Evolutionary conservation across 2,113 vertebrate species (phyloP), one percentile per base, ranked within the genome.

Genomic region (Pheucticus melanocephalus): DNA sequence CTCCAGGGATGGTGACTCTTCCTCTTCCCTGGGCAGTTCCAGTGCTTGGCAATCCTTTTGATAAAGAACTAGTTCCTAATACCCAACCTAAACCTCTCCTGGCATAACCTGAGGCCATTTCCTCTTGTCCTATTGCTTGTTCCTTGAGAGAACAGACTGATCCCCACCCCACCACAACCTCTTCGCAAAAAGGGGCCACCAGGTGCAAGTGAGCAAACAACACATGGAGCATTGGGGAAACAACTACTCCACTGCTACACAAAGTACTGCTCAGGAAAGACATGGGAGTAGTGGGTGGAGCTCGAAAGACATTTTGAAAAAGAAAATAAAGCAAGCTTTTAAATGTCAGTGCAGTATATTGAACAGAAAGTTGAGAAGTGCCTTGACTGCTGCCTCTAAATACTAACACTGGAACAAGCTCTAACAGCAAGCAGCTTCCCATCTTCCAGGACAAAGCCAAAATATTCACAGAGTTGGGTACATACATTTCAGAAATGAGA

Each of bases 221-320:
- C 0, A 2, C 0, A 0, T 2, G 51, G 37, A 53, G 33, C 14
- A 7, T 1, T 56, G 42, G 42, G 37, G n/a, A 70, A 53, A 61
- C 25, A 66, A 45, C 19, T 2, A 3, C 1, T 1, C 19, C 6
- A 57, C 61, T 48, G 27, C 31, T 42, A 50, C 30, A 40, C 27
- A 30, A 27, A 54, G 33, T 8, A 39, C 28, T 39, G 30, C 1
- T 63, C 47, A 53, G 71, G 33, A 86, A 59, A 79, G 33, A 33
- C 2, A 4, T 50, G 39, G 31, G 47, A 89, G 9, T 33, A 37
- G 50, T 40, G 42, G 37, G 5, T 56, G 16, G 37, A 66, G 33
- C 33, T 84, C 50, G 63, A 63, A 94, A 35, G 15, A 47, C 10
- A 45, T 51, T 40, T 14, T 79, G 48, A 87, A 63, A 77, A 5